Evolutionary conservation across 2,797 vertebrate species (phyloP), one percentile per base, ranked within the genome.

Genomic region (Sebastes reedi): DNA sequence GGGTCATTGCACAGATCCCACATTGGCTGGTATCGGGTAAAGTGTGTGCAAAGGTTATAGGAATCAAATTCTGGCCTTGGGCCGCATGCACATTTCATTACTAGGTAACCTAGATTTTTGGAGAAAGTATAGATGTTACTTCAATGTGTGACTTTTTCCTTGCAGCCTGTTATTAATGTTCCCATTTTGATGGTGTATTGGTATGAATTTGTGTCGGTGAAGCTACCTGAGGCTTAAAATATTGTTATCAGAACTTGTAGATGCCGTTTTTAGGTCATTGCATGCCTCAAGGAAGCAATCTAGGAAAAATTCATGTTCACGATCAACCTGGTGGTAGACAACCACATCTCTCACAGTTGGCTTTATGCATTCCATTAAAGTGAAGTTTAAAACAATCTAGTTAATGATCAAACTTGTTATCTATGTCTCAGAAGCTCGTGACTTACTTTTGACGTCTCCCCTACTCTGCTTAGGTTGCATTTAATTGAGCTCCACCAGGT

Each of bases 21-120:
- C 32, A 54, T 30, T 24, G 36, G 50, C 52, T 77, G 20, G 32
- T 32, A 68, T 39, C 42, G 56, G 55, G 58, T 54, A 54, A 68
- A 60, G 29, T 67, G 14, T 82, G 67, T 72, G 55, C 20, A 67
- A 20, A 59, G 25, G 61, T 34, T 12, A 75, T 65, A n/a, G 66
- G 7, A 72, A 72, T 82, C 68, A 67, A 52, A 64, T 36, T 73
- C 67, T 76, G 78, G 66, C 68, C 61, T n/a, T 54, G 14, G 27
- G 68, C 75, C 60, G 60, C 34, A 77, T 77, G 24, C 39, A 77
- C 77, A 67, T 82, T 74, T 72, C 24, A 69, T 74, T 71, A 67
- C 32, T 54, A 61, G 34, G 66, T 65, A 77, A 69, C 74, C 58
- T 66, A 69, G 69, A 78, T 59, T 58, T 60, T 58, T 60, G 20